Percentiles rank a stretch among this genome's conserved stretches.
Evolutionary conservation across 2,797 vertebrate genomes (phyloP).

Genomic region (Acomys russatus): DNA sequence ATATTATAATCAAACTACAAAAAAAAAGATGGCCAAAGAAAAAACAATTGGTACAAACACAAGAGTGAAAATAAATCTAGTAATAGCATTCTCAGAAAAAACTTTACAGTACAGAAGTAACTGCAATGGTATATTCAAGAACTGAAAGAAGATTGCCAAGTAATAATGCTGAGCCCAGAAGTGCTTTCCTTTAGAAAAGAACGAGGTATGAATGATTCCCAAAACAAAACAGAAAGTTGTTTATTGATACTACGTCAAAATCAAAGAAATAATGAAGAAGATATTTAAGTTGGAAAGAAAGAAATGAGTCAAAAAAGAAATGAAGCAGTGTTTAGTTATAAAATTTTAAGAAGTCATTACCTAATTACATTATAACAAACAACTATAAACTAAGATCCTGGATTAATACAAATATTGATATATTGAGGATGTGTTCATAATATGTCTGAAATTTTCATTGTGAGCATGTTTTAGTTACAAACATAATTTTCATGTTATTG

Average conservation of each 20-base stretch:
- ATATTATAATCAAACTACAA: not conserved
- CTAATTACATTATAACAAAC: no score
- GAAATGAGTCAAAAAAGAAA: not conserved
- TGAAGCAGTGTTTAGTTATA: not conserved
- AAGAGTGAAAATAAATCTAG: not conserved
- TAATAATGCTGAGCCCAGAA: not conserved
- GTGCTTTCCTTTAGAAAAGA: not conserved
- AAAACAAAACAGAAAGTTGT: not conserved
- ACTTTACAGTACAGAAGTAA: not conserved
- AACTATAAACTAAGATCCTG: no score
- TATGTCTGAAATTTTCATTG: no score
- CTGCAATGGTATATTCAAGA: not conserved
- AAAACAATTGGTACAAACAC: not conserved
- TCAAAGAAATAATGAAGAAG: not conserved
- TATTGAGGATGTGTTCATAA: no score
- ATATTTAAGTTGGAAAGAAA: not conserved
- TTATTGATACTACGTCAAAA: not conserved
- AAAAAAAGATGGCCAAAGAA: not conserved
- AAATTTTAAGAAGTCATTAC: no score
- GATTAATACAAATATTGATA: no score
- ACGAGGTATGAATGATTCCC: not conserved
- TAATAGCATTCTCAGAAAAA: not conserved
- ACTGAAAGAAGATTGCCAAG: not conserved
- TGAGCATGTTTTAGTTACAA: no score
- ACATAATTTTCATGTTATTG: no score